Evolutionary conservation across 2,113 vertebrate species (phyloP), one percentile per base, ranked within the genome.

Genomic region (Brachyhypopomus gauderio): DNA sequence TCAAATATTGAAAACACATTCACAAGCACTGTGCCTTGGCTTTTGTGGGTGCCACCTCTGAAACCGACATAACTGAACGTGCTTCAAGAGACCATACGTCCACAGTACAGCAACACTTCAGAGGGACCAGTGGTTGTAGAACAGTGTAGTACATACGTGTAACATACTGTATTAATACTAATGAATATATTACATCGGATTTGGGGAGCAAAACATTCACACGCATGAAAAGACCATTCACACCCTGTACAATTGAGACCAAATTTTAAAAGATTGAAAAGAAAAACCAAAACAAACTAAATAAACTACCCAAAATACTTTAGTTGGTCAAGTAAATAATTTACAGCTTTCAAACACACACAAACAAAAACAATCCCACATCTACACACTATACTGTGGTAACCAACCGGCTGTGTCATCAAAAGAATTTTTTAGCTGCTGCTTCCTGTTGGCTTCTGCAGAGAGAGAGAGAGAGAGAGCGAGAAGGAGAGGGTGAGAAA

Each of bases 371-470:
- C 58, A 19, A 82, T 92, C 90, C 90, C 89, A 93, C 91, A 87
- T 93, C 90, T 92, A 92, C 91, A 93, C 64, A 80, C 66, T 80
- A 82, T 20, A 84, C 66, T 79, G 76, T 30, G 69, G 63, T 79
- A 63, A 76, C 66, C 77, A 84, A 77, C 48, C 14, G 4, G 58
- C 78, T 89, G 76, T 81, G 66, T 89, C 90, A 94, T 99, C 97
- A 98, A 96, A 99, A 99, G 94, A 99, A 99, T 89, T 98, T 99
- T 92, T 99, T 99, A 62, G 98, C 97, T 69, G 97, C 97, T 89
- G 97, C 97, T 96, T 99, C 98, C 89, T 98, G 96, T 87, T 98
- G 97, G 93, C 92, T 96, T 92, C 98, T 99, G 85, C n/a, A 82
- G 81, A 75, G 12, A 67, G 66, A 83, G 87, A 56, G 12, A 20